phyloP scores from a whole-genome alignment of 2,797 vertebrate genomes.

The Aotus griseimembra region DNA sequence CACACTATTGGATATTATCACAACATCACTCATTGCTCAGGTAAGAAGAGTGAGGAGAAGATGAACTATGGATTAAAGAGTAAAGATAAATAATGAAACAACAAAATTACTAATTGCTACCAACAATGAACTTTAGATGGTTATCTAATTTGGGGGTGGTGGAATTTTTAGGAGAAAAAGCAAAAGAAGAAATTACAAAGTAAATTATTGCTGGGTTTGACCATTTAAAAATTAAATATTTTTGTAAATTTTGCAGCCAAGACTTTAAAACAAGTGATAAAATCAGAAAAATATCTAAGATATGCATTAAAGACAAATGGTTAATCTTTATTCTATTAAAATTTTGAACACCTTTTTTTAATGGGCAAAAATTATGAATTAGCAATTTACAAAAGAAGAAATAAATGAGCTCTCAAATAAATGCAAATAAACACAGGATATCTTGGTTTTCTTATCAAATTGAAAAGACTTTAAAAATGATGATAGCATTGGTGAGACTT shows the following conservation, averaged over 20 bases:
- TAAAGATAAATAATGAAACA: neutral
- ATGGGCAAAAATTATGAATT: neutral
- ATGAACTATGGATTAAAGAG: neutral
- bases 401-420: neutral
- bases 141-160: neutral
- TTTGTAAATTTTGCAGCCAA: neutral
- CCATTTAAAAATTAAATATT: neutral
- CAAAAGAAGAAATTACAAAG: neutral
- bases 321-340: neutral
- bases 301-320: neutral
- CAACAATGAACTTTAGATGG: neutral
- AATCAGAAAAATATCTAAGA: neutral
- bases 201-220: neutral
- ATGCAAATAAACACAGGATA: neutral
- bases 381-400: neutral
- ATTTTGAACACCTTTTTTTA: neutral
- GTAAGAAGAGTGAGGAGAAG: neutral
- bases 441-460: neutral
- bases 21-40: neutral
- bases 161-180: neutral
- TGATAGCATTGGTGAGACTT: neutral
- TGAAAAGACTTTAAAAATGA: neutral
- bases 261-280: conserved; percentile 7
- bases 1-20: neutral
- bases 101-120: neutral